Base-by-base conservation (phyloP, 2,888 invertebrate genomes). In the Molorchus minor region DNA sequence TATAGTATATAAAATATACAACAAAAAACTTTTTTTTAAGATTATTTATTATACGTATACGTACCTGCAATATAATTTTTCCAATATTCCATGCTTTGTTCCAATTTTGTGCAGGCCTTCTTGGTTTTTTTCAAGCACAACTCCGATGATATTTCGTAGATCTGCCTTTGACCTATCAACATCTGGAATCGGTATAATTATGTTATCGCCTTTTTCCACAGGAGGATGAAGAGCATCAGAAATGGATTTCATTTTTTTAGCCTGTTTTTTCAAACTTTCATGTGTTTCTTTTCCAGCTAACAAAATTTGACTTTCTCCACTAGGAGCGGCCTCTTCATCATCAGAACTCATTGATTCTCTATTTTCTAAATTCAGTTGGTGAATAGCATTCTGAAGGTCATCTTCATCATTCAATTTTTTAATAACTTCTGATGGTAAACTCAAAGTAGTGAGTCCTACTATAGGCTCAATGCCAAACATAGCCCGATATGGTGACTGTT, bases 401-500 rank as follows among this genome's bases (percentile, higher is more conserved):
- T 65, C 67, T 51, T 67, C 62, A 47, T 53, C 56, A 40, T 47
- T 33, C 21, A 66, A 43, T 41, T 58, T 40, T 41, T 54, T 45
- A 33, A 64, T 45, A 1, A 62, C 56, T 35, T 66, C 64, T 45
- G 20, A 25, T 30, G 67, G 65, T 44, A 67, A 47, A 49, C 49
- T 57, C 8, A 63, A 65, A 47, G 61, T 56, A 33, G 56, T 43
- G 19, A 65, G 62, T 8, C 63, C 61, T 49, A 61, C 58, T 58
- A 44, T 63, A 8, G 64, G 57, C 43, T 55, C 56, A 25, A 56
- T 45, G 16, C 73, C 70, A 55, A 74, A 69, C 52, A 70, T 62
- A 38, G 72, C 73, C 65, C 71, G 61, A 57, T 75, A 74, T 21
- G 74, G 73, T 16, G 25, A 25, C 58, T 60, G 51, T 56, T 68